Base-by-base conservation (phyloP, 2,888 invertebrate genomes). In the Tetragnatha montana region DNA sequence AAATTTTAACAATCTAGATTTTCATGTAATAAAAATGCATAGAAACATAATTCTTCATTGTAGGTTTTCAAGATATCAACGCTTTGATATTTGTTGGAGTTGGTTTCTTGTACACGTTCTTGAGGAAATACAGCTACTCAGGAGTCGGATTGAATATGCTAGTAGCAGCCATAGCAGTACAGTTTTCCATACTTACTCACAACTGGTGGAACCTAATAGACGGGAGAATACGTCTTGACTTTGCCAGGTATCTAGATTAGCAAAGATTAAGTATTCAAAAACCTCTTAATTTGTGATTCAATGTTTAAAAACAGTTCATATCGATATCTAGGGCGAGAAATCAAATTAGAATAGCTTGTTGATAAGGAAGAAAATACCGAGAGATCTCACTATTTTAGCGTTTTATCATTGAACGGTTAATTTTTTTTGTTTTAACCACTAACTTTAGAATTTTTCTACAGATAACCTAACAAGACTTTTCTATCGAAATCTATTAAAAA, bases 21-120 rank as follows among this genome's bases (percentile, higher is more conserved):
- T 35, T 35, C 35, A 35, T 35, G 35, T 4, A 35, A 35, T 4
- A 4, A 35, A 35, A 35, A 35, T 35, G 35, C 35, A 4, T 35
- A 35, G 4, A 35, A 35, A 35, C 1, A 35, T 35, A n/a, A n/a
- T 35, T 35, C 35, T 35, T 73, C 6, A 35, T 50, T 93, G 80
- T 93, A 94, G 94, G 94, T 92, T 94, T 94, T 92, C 93, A 94
- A 92, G 94, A 94, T 92, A 93, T 94, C 6, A 94, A 94, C 92
- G 94, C 94, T 12, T 94, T 94, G 94, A 94, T 95, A 91, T 94
- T 94, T 92, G 92, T 94, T 69, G 95, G 95, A 6, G 94, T 95
- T 91, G 95, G 94, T 10, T 94, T 95, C 91, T 92, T 95, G 85
- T 94, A 94, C 94, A 94, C 94, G 8, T 95, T 94, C 92, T 92